Evolutionary conservation across 2,113 vertebrate genomes (phyloP), one percentile per base, ranked within the genome.

Genomic region (Eptatretus burgeri): DNA sequence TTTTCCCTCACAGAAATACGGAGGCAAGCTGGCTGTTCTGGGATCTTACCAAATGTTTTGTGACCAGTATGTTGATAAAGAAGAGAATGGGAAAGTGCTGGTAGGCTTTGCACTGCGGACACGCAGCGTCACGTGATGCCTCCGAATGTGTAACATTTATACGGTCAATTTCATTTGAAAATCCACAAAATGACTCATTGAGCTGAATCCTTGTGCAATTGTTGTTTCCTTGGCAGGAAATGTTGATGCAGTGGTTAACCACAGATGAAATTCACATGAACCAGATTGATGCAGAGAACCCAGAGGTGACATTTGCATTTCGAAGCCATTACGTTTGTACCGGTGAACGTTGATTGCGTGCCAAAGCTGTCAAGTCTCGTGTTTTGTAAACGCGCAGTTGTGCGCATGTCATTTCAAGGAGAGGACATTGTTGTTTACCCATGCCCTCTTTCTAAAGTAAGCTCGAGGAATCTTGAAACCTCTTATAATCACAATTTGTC

Each of bases 1-100:
- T 71, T 50, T 74, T 67, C 64, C 2, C 68, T 66, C 18, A n/a
- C 64, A 81, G 79, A 70, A 73, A 75, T 77, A 80, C 66, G 78
- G 78, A 13, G 91, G 91, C 20, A 93, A 82, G 69, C 73, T 98
- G 71, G 87, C 76, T 52, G 91, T 88, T 0, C 65, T 89, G 70
- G 91, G 87, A 60, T 98, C 91, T 18, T 89, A 81, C 66, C 84
- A 96, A 74, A 94, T 98, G 86, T 88, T 98, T 73, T 79, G 73
- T 69, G 91, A 98, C 70, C 83, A 91, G 13, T 98, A 93, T 74
- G 74, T 96, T 67, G 85, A 96, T 73, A 96, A 93, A 75, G 91
- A 98, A 74, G 89, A 96, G 75, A 98, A 98, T 63, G 74, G 75
- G 73, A 94, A 93, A 77, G 85, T 96, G 68, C 75, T 89, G 83